Evolutionary conservation across 2,113 vertebrate genomes (phyloP).

Genomic region (Athene cunicularia): DNA sequence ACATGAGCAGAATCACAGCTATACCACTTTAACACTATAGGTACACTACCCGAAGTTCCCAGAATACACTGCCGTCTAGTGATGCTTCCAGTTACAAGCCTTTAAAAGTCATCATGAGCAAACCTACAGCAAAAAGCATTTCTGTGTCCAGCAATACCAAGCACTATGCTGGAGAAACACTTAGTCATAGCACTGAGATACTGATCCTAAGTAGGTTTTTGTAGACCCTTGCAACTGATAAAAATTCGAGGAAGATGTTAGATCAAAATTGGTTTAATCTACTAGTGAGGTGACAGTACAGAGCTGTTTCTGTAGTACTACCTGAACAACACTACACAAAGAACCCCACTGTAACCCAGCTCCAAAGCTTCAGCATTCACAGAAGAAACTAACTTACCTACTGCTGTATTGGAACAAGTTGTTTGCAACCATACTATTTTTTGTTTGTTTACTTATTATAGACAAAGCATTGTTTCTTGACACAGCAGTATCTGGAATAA

Average conservation of each 20-base stretch:
- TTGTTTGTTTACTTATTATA: neutral
- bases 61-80: neutral
- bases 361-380: neutral
- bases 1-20: neutral
- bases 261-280: neutral
- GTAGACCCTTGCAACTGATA: neutral
- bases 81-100: neutral
- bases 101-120: neutral
- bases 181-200: neutral
- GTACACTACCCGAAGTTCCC: neutral
- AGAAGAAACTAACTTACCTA: neutral
- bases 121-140: neutral
- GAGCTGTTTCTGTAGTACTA: neutral
- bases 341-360: neutral
- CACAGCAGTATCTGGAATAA: neutral
- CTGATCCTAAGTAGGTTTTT: neutral
- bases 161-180: neutral
- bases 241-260: neutral
- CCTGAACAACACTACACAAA: neutral
- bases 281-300: rapidly evolving
- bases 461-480: neutral
- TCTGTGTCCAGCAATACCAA: neutral
- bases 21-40: neutral
- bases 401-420: neutral
- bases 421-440: neutral